Evolutionary conservation across 2,797 vertebrate genomes (phyloP), one percentile per base, ranked within the genome.

Genomic region (Argentina silus): DNA sequence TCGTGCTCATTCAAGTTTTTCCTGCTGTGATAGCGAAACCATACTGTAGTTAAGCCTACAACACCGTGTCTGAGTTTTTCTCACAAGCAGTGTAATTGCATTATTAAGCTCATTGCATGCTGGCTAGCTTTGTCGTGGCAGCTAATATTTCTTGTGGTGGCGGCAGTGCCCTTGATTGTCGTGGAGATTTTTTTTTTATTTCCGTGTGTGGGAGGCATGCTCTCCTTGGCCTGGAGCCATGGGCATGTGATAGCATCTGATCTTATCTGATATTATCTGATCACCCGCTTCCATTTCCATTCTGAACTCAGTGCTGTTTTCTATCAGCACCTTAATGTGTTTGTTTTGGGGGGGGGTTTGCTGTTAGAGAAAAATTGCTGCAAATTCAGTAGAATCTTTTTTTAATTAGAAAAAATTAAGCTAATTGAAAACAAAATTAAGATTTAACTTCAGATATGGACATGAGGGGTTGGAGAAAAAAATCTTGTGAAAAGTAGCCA

Each of bases 181-280:
- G 55, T 27, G 59, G 56, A 76, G 56, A 74, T 82, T 70, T 78
- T 81, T 74, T 74, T 84, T 87, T 85, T 17, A 76, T 80, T 83
- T 85, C 79, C n/a, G 60, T 82, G 83, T 75, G 81, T 85, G 76
- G 85, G 80, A 85, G 81, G 76, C 83, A 69, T 82, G 79, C 80
- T 83, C 72, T 77, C 75, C 72, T 74, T 78, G 80, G 77, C 86
- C 63, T 0, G 4, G 68, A 63, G 88, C 80, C 65, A 79, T 64
- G 9, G 44, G 8, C 8, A 43, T 85, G 7, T 48, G 63, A 81
- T 85, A 60, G 53, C 74, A 83, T 85, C 82, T 86, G 79, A 84
- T 85, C 83, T 82, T 69, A 73, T 76, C 81, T 85, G 59, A 57
- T 77, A 80, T 88, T 84, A 76, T 53, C 75, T 80, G 80, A 80